Base-by-base conservation (phyloP, 2,888 invertebrate species). In the Pachliopta kotzebuea region DNA sequence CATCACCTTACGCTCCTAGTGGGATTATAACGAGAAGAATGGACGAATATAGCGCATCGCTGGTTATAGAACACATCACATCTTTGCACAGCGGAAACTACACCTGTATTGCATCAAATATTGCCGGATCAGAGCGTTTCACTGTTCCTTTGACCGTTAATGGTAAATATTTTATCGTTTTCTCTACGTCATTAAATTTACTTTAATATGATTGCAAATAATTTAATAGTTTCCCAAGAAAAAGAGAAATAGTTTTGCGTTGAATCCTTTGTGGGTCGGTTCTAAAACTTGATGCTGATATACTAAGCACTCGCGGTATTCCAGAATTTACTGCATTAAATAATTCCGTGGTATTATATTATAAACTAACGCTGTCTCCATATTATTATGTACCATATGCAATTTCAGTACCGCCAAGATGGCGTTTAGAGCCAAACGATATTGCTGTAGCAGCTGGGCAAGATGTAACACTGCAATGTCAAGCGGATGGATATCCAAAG, bases 401-500 rank as follows among this genome's bases (percentile, higher is more conserved):
- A 14, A 37, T 37, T 56, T 49, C 65, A 97, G 97, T 98, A 70
- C 98, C 98, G 54, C 97, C 98, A 24, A 95, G 96, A 78, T 97
- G 97, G 96, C 94, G 97, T 21, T 91, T 96, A 73, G 97, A 98
- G 79, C 97, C 97, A 0, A 93, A 94, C 68, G 96, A 97, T 78
- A 93, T 95, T n/a, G 96, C 95, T 70, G 95, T 96, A 53, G 96
- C 96, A 9, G 95, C 96, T 0, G 96, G 96, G 0, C 96, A 97
- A 80, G 96, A 96, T 79, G 95, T 97, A 24, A 94, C 95, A 21
- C 88, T 98, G 54, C 96, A 97, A 79, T 98, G 98, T 81, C 96
- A 96, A 84, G 97, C 98, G 0, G 96, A 97, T 67, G 98, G 98
- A 1, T 98, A 98, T 85, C 98, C 98, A 0, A 95, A 95, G 68